Evolutionary conservation across 2,797 vertebrate species (phyloP).

Genomic region (Leptatherina wallacei): DNA sequence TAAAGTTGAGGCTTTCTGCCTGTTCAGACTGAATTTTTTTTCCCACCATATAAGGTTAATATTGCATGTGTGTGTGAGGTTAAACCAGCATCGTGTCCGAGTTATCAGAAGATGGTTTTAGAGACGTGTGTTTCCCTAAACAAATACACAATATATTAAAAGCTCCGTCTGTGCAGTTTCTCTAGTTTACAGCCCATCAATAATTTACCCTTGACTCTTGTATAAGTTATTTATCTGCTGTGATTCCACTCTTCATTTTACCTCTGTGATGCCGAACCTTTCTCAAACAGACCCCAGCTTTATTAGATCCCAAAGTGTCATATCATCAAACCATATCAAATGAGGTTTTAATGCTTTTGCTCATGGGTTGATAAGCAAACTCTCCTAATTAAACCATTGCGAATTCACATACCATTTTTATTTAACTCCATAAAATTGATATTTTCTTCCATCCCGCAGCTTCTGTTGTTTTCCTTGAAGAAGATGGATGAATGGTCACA

Average conservation of each 20-base stretch:
- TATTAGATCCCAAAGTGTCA: constrained; percentile 11
- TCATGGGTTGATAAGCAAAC: constrained; percentile 2
- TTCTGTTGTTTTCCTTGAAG: constrained; percentile 52
- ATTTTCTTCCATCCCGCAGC: constrained; percentile 38
- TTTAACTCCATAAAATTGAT: constrained; percentile 38
- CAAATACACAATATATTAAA: constrained; percentile 3
- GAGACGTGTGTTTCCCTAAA: constrained; percentile 14
- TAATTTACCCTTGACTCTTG: constrained; percentile 19
- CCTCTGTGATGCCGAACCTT: constrained; percentile 2
- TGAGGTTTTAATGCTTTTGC: neutral
- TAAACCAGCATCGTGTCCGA: constrained; percentile 19
- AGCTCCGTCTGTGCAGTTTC: constrained; percentile 3
- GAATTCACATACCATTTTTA: constrained; percentile 19
- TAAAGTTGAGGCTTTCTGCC: constrained; percentile 44
- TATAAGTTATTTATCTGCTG: constrained; percentile 21
- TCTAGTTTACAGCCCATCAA: constrained; percentile 25
- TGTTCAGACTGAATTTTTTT: constrained; percentile 40
- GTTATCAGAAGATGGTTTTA: constrained; percentile 19
- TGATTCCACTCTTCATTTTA: constrained; percentile 15
- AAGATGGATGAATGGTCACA: constrained; percentile 65
- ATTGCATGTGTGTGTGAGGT: constrained; percentile 10
- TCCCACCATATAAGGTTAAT: constrained; percentile 20
- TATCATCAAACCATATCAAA: neutral
- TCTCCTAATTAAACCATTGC: constrained; percentile 1
- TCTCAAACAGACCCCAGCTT: neutral